phyloP scores from a whole-genome alignment of 1,140 invertebrate species.

The Zelostemma sp. region DNA sequence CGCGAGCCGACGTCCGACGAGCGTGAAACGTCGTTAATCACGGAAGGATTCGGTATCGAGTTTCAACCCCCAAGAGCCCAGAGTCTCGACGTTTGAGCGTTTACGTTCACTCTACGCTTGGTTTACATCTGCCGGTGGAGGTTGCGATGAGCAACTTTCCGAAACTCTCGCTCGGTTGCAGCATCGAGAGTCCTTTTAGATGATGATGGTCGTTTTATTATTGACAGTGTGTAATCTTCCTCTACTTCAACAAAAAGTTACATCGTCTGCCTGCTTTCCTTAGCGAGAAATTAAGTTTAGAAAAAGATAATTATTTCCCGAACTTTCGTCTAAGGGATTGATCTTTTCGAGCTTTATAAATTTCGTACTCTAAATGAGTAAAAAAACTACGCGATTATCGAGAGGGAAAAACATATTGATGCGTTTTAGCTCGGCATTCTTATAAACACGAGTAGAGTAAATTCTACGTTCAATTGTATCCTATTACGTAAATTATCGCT shows the following conservation, averaged over 20 bases:
- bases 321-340: too few relatives aligned
- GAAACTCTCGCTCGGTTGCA: constrained; percentile 33
- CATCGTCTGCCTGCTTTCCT: constrained; percentile 21
- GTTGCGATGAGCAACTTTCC: constrained; percentile 29
- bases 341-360: too few relatives aligned
- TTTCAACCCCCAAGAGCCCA: constrained; percentile 58
- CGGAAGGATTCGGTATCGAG: constrained; percentile 65
- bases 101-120: constrained; percentile 32
- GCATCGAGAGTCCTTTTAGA: constrained; percentile 15
- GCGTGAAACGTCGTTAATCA: constrained; percentile 67
- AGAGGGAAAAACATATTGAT: too few relatives aligned
- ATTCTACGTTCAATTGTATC: constrained; percentile 23
- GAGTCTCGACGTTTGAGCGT: constrained; percentile 27
- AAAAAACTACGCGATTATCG: too few relatives aligned
- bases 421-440: constrained; percentile 18
- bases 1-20: constrained; percentile 56
- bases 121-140: constrained; percentile 33
- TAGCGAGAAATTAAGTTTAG: too few relatives aligned
- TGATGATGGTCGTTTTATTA: constrained; percentile 13
- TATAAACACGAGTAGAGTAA: constrained; percentile 19
- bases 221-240: constrained; percentile 13
- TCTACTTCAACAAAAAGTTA: constrained; percentile 15
- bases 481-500: constrained; percentile 45
- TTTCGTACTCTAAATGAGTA: too few relatives aligned
- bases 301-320: too few relatives aligned